Conservation (phyloP, 2,888 invertebrate species). For the Chloroclysta siterata region DNA sequence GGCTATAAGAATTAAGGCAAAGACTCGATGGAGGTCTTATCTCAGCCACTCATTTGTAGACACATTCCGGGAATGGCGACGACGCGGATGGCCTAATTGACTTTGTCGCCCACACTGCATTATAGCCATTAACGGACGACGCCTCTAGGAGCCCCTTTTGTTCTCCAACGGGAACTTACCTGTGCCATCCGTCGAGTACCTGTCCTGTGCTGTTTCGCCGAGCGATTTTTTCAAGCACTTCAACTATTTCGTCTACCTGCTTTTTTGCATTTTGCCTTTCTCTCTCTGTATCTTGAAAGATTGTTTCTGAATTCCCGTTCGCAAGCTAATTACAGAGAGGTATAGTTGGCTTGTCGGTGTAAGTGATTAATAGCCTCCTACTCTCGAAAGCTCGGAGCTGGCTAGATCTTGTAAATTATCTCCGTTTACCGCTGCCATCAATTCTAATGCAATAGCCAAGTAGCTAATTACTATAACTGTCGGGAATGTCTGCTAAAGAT, state of each 20-base stretch:
- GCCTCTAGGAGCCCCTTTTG: slow-evolving; percentile 79
- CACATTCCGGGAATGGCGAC: slow-evolving; percentile 82
- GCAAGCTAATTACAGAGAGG: slow-evolving; percentile 64
- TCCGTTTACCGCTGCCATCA: slow-evolving; percentile 56
- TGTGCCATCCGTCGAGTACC: slow-evolving; percentile 49
- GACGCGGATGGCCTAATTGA: slow-evolving; percentile 84
- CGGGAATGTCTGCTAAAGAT: slow-evolving; percentile 20
- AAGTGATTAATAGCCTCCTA: slow-evolving; percentile 66
- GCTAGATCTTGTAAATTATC: slow-evolving; percentile 60
- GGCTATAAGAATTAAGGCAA: slow-evolving; percentile 40
- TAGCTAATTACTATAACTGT: slow-evolving; percentile 46
- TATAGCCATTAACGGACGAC: slow-evolving; percentile 75
- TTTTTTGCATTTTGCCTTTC: slow-evolving; percentile 51
- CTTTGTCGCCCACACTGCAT: slow-evolving; percentile 82
- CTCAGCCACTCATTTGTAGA: slow-evolving; percentile 78
- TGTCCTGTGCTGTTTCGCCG: slow-evolving; percentile 53
- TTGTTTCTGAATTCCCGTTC: slow-evolving; percentile 56
- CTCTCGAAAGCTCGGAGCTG: slow-evolving; percentile 55
- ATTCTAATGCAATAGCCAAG: slow-evolving; percentile 48
- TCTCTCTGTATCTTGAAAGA: slow-evolving; percentile 58
- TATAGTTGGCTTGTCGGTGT: slow-evolving; percentile 64
- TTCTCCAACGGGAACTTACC: slow-evolving; percentile 73
- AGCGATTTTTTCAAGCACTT: slow-evolving; percentile 53
- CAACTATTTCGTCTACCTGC: slow-evolving; percentile 59
- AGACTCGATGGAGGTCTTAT: slow-evolving; percentile 65